Evolutionary conservation across 2,888 invertebrate species (phyloP).

Genomic region (Lycia hirtaria): DNA sequence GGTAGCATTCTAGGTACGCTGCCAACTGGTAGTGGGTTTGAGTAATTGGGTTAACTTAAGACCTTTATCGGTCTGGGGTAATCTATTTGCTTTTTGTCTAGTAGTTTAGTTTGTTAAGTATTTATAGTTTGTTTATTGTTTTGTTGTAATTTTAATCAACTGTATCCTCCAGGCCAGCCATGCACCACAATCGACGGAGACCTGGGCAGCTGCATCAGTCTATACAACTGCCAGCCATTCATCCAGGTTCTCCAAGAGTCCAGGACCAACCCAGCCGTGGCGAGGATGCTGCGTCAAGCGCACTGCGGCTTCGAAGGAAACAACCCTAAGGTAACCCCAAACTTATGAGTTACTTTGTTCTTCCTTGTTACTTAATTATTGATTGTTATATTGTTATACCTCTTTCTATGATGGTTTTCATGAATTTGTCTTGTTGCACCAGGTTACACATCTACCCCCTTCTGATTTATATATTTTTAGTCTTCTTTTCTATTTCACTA

Average conservation of each 20-base stretch:
- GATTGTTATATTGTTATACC: too few species aligned
- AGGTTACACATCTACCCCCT: too few species aligned
- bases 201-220: conserved; percentile 83
- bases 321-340: conserved; percentile 85
- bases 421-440: too few species aligned
- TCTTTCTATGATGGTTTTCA: too few species aligned
- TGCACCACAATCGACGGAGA: conserved; percentile 82
- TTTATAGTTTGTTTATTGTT: not conserved
- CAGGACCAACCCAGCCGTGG: conserved; percentile 70
- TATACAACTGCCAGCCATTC: conserved; percentile 81
- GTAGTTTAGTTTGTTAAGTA: not conserved
- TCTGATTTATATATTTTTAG: too few species aligned
- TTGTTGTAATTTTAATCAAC: not conserved
- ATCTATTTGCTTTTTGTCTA: too few species aligned
- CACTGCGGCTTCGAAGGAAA: conserved; percentile 89
- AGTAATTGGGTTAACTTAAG: too few species aligned
- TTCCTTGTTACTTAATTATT: not conserved
- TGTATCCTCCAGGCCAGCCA: conserved; percentile 34
- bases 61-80: too few species aligned
- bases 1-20: too few species aligned
- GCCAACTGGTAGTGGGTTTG: too few species aligned
- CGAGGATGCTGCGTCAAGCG: conserved; percentile 84
- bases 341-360: not conserved
- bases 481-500: too few species aligned
- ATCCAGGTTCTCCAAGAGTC: conserved; percentile 68